Percentiles rank a stretch among this genome's conserved stretches.
These are phyloP conservation scores for Neoaliturus tenellus DNA, from an alignment of 2,888 invertebrate species.

Conservation along the genomic window DNA sequence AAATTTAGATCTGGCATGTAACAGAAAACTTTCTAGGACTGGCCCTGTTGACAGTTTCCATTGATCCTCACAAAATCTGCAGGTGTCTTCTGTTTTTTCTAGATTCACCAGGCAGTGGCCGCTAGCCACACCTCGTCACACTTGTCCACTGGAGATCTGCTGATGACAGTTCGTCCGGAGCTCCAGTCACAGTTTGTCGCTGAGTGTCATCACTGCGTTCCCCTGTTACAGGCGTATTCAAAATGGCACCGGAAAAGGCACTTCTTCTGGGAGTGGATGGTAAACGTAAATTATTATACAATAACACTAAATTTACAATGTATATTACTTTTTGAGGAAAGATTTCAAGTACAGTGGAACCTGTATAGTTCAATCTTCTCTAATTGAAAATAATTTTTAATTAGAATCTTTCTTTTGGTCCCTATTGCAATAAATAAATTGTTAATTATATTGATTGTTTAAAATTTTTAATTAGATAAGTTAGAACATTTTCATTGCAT, in stretches of 20 bases:
- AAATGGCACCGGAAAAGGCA: slow-evolving; percentile 40
- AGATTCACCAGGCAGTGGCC: slow-evolving; percentile 8
- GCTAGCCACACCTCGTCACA: neutral
- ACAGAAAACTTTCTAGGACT: no score
- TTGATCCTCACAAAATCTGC: neutral
- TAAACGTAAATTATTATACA: no score
- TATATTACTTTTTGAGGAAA: no score
- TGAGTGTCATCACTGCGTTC: slow-evolving; percentile 10
- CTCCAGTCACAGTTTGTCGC: neutral
- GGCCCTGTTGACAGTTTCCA: no score
- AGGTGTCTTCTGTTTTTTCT: neutral
- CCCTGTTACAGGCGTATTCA: slow-evolving; percentile 18
- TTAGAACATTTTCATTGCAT: no score
- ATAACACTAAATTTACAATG: no score
- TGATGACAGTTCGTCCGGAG: neutral
- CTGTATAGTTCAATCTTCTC: no score
- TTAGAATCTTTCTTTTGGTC: no score
- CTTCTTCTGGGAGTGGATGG: slow-evolving; percentile 55
- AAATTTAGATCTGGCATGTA: neutral
- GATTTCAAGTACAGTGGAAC: neutral
- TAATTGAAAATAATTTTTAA: no score
- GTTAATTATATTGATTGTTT: no score
- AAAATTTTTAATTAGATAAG: no score
- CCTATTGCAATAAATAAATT: no score
- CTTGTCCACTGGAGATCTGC: slow-evolving; percentile 22